Percentiles rank a stretch among this genome's conserved stretches.
phyloP scores from a whole-genome alignment of 2,113 vertebrate species.

The Triplophysa rosa region DNA sequence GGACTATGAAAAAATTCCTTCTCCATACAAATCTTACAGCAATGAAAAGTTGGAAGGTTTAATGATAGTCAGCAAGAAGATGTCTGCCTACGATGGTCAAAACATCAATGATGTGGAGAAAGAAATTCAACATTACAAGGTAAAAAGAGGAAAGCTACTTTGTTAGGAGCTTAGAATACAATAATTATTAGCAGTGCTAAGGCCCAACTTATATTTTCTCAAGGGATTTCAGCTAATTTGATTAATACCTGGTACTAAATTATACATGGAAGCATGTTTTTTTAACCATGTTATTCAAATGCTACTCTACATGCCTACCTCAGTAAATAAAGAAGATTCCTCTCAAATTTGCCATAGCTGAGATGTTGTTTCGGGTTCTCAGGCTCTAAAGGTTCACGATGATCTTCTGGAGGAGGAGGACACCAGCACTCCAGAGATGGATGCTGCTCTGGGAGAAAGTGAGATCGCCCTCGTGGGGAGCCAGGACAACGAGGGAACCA shows the following conservation, averaged over 20 bases:
- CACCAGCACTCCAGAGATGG: constrained; percentile 75
- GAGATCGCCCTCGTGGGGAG: background rate
- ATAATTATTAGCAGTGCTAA: too few relatives aligned
- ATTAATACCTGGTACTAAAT: too few relatives aligned
- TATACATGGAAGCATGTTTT: too few relatives aligned
- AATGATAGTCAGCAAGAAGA: constrained; percentile 63
- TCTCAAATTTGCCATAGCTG: background rate
- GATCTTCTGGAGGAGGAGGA: constrained; percentile 70
- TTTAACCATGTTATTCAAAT: constrained; percentile 2
- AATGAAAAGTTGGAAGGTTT: constrained; percentile 53
- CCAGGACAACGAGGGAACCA: constrained; percentile 36
- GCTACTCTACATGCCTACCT: background rate
- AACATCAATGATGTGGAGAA: constrained; percentile 71
- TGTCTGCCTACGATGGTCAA: constrained; percentile 50
- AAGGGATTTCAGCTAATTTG: too few relatives aligned
- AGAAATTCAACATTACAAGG: constrained; percentile 70
- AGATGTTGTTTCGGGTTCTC: constrained; percentile 3
- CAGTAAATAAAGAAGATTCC: background rate
- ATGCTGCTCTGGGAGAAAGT: constrained; percentile 34
- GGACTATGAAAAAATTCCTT: constrained; percentile 61
- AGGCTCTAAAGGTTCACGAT: constrained; percentile 69
- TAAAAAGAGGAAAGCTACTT: constrained; percentile 40
- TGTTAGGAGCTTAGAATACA: background rate
- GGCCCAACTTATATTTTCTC: too few relatives aligned
- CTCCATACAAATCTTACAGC: constrained; percentile 70